Conservation (phyloP, 2,797 vertebrate genomes). For the Pelobates cultripes region DNA sequence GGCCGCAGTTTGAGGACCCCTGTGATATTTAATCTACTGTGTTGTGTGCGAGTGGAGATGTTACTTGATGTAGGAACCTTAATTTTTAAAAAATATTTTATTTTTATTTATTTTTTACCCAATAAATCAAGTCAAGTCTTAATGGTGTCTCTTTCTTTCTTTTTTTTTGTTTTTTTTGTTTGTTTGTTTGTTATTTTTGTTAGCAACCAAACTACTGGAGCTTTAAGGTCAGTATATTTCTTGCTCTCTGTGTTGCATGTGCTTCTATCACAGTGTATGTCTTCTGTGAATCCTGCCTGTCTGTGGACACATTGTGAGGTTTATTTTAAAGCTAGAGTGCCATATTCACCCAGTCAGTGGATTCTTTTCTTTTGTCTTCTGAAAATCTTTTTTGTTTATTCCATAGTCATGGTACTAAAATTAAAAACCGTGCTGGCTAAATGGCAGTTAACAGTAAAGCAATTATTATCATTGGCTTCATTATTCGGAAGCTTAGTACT, state of each 20-base stretch:
- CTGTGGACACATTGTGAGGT: not conserved
- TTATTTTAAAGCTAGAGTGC: not conserved
- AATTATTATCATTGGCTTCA: too few relatives aligned
- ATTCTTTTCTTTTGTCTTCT: not conserved
- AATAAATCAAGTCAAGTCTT: not conserved
- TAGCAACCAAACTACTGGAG: slow-evolving; percentile 99
- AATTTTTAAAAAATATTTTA: not conserved
- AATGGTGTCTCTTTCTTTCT: slow-evolving; percentile 59
- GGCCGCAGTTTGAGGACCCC: too few relatives aligned
- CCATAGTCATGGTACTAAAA: too few relatives aligned
- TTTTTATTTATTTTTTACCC: not conserved
- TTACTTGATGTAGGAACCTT: not conserved
- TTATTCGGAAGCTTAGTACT: too few relatives aligned
- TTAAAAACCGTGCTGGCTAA: too few relatives aligned
- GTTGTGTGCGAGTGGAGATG: too few relatives aligned
- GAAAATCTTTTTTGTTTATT: not conserved
- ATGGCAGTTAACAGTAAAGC: too few relatives aligned
- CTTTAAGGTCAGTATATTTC: slow-evolving; percentile 95
- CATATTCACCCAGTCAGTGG: not conserved
- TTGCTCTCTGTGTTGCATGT: slow-evolving; percentile 70
- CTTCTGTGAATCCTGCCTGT: slow-evolving; percentile 10
- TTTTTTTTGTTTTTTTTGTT: slow-evolving; percentile 19
- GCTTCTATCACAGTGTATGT: slow-evolving; percentile 35
- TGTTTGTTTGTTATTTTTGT: slow-evolving; percentile 60
- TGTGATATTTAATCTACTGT: too few relatives aligned